phyloP scores from a whole-genome alignment of 2,888 invertebrate species.

The Cordilura impudica region DNA sequence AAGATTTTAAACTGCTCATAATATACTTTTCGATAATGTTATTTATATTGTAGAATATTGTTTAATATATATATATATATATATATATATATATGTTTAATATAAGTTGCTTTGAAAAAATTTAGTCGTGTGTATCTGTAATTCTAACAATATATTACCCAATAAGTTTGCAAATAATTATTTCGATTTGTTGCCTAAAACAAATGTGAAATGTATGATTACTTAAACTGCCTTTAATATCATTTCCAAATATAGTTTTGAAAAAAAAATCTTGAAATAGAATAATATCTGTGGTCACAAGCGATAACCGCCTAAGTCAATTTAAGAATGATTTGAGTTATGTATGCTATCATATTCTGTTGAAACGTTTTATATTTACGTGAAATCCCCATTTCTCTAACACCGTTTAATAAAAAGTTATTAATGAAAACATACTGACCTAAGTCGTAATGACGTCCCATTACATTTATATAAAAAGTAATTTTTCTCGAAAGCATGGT shows the following conservation, averaged over 20 bases:
- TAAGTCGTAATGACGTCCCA: no score
- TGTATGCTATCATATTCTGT: no score
- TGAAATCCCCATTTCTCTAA: no score
- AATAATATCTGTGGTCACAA: no score
- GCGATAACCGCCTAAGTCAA: no score
- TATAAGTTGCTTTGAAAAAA: background rate
- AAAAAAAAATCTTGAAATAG: background rate
- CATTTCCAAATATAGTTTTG: constrained; percentile 18
- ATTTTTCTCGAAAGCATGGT: no score
- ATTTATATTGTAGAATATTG: background rate
- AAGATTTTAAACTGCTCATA: background rate
- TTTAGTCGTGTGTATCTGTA: background rate
- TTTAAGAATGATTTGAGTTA: no score
- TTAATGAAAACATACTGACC: no score
- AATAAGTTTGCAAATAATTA: background rate
- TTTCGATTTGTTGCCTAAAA: background rate
- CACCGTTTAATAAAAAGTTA: no score
- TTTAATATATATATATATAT: background rate
- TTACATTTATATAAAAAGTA: no score
- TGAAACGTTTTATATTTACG: no score
- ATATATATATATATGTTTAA: background rate
- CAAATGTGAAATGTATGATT: background rate
- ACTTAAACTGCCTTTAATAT: constrained; percentile 20
- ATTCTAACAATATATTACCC: background rate
- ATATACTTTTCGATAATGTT: background rate